Evolutionary conservation across 1,140 invertebrate genomes (phyloP).

Genomic region (Drosophila mojavensis): DNA sequence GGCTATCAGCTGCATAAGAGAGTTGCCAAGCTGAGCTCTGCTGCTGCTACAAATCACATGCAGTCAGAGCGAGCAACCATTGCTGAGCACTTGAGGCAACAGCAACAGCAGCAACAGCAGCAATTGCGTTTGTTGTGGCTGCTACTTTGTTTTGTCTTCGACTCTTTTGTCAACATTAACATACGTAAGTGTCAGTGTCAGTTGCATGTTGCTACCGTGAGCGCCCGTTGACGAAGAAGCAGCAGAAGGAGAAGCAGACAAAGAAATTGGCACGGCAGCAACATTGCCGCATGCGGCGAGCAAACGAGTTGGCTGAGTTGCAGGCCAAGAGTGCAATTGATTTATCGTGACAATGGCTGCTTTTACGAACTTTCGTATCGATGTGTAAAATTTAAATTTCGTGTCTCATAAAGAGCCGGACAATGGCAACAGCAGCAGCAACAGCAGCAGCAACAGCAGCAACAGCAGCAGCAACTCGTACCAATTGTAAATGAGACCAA

Average conservation of each 20-base stretch:
- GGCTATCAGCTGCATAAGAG: too few species aligned
- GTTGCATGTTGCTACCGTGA: slow-evolving; percentile 74
- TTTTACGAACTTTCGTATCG: slow-evolving; percentile 59
- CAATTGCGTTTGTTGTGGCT: slow-evolving; percentile 21
- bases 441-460: slow-evolving; percentile 19
- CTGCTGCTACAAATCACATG: too few species aligned
- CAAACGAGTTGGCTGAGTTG: slow-evolving; percentile 22
- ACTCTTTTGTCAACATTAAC: slow-evolving; percentile 82
- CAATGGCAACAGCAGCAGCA: slow-evolving; percentile 52
- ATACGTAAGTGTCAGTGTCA: slow-evolving; percentile 80
- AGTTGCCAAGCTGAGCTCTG: too few species aligned
- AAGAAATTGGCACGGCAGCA: slow-evolving; percentile 15
- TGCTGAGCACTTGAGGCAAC: slow-evolving; percentile 1
- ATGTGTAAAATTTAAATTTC: slow-evolving; percentile 80
- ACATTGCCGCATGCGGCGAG: slow-evolving; percentile 2
- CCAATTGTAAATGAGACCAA: slow-evolving; percentile 43
- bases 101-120: neutral
- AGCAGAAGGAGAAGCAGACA: slow-evolving; percentile 17
- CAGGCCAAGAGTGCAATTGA: slow-evolving; percentile 77
- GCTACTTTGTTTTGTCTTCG: slow-evolving; percentile 50
- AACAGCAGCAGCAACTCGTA: neutral
- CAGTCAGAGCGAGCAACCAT: neutral
- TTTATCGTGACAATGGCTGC: slow-evolving; percentile 81
- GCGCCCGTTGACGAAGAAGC: slow-evolving; percentile 5
- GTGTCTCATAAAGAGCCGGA: slow-evolving; percentile 77